Percentiles rank a stretch among this genome's conserved stretches.
These are phyloP conservation scores for Arrhamphus sclerolepis DNA, from an alignment of 2,797 vertebrate species.

Conservation along the genomic window DNA sequence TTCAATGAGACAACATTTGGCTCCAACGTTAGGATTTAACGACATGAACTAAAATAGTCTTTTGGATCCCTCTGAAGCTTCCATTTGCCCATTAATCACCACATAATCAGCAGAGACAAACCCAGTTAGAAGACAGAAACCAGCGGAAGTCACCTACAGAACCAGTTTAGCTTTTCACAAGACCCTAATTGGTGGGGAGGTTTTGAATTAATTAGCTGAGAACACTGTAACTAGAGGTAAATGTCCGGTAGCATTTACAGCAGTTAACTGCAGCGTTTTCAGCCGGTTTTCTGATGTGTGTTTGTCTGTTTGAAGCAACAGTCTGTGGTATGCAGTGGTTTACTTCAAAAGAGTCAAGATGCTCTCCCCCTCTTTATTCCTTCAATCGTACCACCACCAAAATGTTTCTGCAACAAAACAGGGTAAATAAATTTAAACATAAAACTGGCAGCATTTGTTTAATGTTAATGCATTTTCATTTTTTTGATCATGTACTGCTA, in stretches of 20 bases:
- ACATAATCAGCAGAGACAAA: slow-evolving; percentile 39
- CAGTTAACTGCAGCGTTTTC: slow-evolving; percentile 40
- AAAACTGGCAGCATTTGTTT: too few relatives aligned
- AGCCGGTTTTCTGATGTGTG: slow-evolving; percentile 27
- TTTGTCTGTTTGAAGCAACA: slow-evolving; percentile 51
- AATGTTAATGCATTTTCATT: too few relatives aligned
- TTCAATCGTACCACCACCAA: slow-evolving; percentile 1
- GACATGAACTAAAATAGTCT: slow-evolving; percentile 56
- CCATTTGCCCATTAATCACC: slow-evolving; percentile 58
- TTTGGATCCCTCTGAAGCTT: slow-evolving; percentile 49
- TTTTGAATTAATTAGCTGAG: too few relatives aligned
- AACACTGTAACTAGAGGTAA: slow-evolving; percentile 12
- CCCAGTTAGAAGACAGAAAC: slow-evolving; percentile 13
- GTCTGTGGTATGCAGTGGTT: slow-evolving; percentile 56
- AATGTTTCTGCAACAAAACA: too few relatives aligned
- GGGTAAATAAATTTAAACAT: too few relatives aligned
- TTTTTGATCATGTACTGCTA: too few relatives aligned
- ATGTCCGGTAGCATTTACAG: slow-evolving; percentile 72
- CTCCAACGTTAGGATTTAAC: slow-evolving; percentile 54
- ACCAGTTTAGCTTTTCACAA: not conserved
- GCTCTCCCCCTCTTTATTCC: slow-evolving; percentile 16
- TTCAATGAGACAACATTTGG: slow-evolving; percentile 52
- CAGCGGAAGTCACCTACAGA: not conserved
- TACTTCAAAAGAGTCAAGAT: slow-evolving; percentile 33
- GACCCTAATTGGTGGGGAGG: too few relatives aligned